phyloP scores from a whole-genome alignment of 2,113 vertebrate genomes.

The Rhineura floridana region DNA sequence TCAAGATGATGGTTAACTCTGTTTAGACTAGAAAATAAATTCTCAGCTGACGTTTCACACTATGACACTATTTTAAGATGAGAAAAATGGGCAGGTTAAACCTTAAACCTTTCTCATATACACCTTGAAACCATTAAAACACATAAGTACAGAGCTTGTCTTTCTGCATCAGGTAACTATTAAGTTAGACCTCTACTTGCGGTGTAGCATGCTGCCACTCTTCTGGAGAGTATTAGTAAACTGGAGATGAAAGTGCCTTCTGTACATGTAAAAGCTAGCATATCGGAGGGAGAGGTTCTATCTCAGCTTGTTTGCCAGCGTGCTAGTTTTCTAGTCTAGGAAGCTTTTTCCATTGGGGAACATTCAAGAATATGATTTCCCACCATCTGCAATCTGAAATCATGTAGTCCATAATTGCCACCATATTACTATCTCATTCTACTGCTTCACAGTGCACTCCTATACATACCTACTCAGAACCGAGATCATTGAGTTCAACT shows the following conservation, averaged over 20 bases:
- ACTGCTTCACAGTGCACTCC: not conserved
- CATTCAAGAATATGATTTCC: not conserved
- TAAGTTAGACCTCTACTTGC: no score
- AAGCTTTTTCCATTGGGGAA: not conserved
- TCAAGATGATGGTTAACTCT: not conserved
- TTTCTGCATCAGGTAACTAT: no score
- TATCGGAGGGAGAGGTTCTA: no score
- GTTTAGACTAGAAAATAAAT: not conserved
- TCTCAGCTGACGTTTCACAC: not conserved
- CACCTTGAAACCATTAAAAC: no score
- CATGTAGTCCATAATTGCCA: not conserved
- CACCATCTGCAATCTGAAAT: not conserved
- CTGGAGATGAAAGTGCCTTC: not conserved
- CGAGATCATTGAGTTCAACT: no score
- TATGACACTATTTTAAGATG: not conserved
- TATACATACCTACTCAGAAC: no score
- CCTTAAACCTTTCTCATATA: not conserved
- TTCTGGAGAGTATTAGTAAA: no score
- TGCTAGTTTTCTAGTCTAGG: not conserved
- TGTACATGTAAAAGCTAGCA: no score
- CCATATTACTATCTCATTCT: not conserved
- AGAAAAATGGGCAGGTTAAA: not conserved
- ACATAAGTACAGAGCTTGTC: no score
- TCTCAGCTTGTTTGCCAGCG: no score
- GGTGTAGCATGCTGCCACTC: no score